A percentile compares a stretch with the other conserved stretches of the same genome.
Conservation (phyloP, 1,140 invertebrate species). For the Phocides pigmalion region DNA sequence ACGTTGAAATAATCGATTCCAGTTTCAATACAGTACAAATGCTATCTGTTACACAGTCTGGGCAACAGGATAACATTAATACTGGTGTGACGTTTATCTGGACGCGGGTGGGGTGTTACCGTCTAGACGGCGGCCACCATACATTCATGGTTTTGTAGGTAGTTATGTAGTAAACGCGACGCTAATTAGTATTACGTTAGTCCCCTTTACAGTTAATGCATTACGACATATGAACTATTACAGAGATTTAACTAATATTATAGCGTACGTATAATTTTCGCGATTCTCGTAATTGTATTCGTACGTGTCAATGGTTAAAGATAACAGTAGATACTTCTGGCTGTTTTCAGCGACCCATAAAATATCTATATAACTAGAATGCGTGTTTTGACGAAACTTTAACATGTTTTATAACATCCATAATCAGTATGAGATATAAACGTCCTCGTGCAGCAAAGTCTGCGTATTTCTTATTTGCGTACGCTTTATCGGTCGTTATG, state of each 20-base stretch:
- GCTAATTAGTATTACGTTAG: constrained; percentile 27
- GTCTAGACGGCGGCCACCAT: constrained; percentile 27
- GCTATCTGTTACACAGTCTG: constrained; percentile 32
- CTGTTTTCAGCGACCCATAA: too few species aligned
- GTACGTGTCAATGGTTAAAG: too few species aligned
- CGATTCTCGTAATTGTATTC: too few species aligned
- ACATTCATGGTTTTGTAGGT: constrained; percentile 24
- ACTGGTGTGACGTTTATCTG: constrained; percentile 32
- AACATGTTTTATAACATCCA: too few species aligned
- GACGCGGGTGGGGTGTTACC: constrained; percentile 8
- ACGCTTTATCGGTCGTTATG: too few species aligned
- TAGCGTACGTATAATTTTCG: background rate
- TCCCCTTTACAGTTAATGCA: constrained; percentile 16
- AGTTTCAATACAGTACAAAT: constrained; percentile 23
- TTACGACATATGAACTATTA: background rate
- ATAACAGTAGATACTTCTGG: too few species aligned
- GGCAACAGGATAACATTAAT: constrained; percentile 32
- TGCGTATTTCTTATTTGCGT: too few species aligned
- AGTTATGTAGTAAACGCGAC: constrained; percentile 12
- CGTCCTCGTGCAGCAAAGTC: too few species aligned
- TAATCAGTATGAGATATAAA: too few species aligned
- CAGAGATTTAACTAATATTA: background rate
- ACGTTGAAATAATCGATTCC: constrained; percentile 14
- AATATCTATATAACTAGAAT: too few species aligned
- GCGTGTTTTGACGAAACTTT: too few species aligned